phyloP scores from a whole-genome alignment of 2,113 vertebrate genomes.

The Cyanoramphus novaezelandiae region DNA sequence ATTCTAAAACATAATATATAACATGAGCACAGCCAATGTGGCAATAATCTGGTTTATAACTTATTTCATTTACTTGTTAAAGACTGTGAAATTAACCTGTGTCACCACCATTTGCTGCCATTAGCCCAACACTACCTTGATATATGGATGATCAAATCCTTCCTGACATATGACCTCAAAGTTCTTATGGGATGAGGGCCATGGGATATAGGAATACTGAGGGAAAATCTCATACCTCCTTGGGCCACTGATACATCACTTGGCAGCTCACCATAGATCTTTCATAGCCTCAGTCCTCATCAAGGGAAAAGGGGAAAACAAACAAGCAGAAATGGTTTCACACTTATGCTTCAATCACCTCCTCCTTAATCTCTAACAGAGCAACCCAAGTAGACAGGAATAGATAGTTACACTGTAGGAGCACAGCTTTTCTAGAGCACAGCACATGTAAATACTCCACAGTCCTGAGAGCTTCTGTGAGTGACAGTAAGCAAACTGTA shows the following conservation, averaged over 20 bases:
- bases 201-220: not conserved
- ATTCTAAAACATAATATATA: not conserved
- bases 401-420: not conserved
- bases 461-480: not conserved
- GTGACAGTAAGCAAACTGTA: not conserved
- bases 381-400: not conserved
- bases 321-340: not conserved
- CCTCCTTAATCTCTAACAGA: not conserved
- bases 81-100: slow-evolving; percentile 4
- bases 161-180: not conserved
- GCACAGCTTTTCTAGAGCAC: not conserved
- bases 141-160: not conserved
- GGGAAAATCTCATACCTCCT: not conserved
- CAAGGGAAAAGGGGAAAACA: not conserved
- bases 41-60: not conserved
- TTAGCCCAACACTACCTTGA: not conserved
- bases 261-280: not conserved
- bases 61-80: not conserved
- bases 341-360: not conserved
- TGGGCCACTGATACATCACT: not conserved
- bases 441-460: not conserved
- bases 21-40: not conserved
- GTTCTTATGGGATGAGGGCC: not conserved
- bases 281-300: not conserved
- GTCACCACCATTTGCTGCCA: not conserved